Evolutionary conservation across 2,797 vertebrate genomes (phyloP).

Genomic region (Zalophus californianus): DNA sequence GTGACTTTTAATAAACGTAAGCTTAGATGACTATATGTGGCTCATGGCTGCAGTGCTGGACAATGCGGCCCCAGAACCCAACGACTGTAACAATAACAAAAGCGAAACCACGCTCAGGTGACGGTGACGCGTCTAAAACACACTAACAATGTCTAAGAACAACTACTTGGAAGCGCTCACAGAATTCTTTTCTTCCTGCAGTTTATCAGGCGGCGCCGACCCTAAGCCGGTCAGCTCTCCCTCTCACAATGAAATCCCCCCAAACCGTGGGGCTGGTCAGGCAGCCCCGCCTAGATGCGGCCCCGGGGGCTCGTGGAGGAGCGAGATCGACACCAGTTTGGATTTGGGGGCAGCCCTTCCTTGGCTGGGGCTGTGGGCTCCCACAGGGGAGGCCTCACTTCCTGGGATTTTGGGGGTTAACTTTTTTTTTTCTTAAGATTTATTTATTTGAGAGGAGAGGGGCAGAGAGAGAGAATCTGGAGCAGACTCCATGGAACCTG

Average conservation of each 20-base stretch:
- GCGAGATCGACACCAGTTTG: accelerated
- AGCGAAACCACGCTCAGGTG: accelerated
- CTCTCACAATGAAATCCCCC: not conserved
- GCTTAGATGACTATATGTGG: no score
- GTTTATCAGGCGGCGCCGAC: accelerated
- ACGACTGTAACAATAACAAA: no score
- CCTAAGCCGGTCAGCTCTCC: accelerated
- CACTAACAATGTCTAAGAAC: no score
- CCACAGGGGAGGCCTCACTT: not conserved
- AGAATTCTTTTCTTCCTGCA: accelerated
- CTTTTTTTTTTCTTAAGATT: not conserved
- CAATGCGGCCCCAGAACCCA: accelerated
- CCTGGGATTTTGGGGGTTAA: no score
- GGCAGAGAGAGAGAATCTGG: not conserved
- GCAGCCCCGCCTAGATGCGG: not conserved
- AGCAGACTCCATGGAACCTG: accelerated
- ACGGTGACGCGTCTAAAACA: accelerated
- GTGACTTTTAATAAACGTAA: no score
- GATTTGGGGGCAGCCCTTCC: no score
- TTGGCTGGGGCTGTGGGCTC: not conserved
- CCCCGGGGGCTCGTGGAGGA: accelerated
- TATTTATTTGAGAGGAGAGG: not conserved
- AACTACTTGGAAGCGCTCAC: accelerated
- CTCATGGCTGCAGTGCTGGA: no score
- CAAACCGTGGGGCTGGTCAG: accelerated